Evolutionary conservation across 2,797 vertebrate species (phyloP).

Genomic region (Acanthurus tractus): DNA sequence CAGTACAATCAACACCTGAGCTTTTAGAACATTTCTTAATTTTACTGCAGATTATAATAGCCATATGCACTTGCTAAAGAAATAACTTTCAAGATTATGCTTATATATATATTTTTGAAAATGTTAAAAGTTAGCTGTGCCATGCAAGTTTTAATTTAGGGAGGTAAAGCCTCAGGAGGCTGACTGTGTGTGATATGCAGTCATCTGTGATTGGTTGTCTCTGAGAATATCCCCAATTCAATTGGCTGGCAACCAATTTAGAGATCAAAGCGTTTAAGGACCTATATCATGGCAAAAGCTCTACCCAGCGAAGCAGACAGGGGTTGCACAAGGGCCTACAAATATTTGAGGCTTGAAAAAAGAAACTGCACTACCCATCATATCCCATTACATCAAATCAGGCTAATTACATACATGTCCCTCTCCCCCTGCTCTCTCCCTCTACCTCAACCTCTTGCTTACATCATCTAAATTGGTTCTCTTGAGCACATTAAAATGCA

Average conservation of each 20-base stretch:
- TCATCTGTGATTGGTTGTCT: slow-evolving; percentile 73
- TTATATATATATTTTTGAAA: slow-evolving; percentile 82
- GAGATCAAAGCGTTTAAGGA: slow-evolving; percentile 75
- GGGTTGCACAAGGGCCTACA: slow-evolving; percentile 75
- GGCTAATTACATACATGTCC: slow-evolving; percentile 69
- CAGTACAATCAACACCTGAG: slow-evolving; percentile 83
- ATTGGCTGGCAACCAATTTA: slow-evolving; percentile 75
- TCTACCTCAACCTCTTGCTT: slow-evolving; percentile 81
- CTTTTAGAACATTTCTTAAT: slow-evolving; percentile 81
- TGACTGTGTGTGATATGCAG: slow-evolving; percentile 70
- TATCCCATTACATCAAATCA: slow-evolving; percentile 74
- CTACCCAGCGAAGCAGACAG: slow-evolving; percentile 69
- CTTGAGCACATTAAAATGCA: slow-evolving; percentile 82
- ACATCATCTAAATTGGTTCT: slow-evolving; percentile 77
- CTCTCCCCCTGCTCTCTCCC: slow-evolving; percentile 71
- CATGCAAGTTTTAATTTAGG: slow-evolving; percentile 74
- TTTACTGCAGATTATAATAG: slow-evolving; percentile 84
- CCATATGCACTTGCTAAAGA: slow-evolving; percentile 85
- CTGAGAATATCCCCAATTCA: slow-evolving; percentile 65
- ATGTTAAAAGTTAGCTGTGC: slow-evolving; percentile 74
- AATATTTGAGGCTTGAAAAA: slow-evolving; percentile 53
- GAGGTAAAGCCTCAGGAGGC: slow-evolving; percentile 71
- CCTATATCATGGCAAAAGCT: slow-evolving; percentile 78
- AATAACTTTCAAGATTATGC: slow-evolving; percentile 81
- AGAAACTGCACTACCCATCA: slow-evolving; percentile 79